These are phyloP conservation scores for Rhombomys opimus DNA, from an alignment of 2,113 vertebrate genomes.

Conservation along the genomic window DNA sequence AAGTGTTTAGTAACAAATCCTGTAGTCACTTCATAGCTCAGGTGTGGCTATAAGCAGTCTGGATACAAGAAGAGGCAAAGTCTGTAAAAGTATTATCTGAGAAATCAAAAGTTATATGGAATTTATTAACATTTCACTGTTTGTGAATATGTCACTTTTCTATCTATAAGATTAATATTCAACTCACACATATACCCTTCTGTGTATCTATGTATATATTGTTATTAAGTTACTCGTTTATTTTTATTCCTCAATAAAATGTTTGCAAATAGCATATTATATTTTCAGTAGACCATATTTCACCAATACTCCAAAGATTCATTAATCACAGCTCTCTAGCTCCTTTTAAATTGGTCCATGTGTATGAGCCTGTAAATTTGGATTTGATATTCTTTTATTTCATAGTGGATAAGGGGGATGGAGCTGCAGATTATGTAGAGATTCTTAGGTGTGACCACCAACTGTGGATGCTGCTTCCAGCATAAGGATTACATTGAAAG, in stretches of 20 bases:
- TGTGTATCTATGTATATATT: background rate
- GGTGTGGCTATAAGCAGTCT: background rate
- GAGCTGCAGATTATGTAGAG: background rate
- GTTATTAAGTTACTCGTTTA: background rate
- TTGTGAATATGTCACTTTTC: background rate
- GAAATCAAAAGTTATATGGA: background rate
- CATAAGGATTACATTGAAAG: background rate
- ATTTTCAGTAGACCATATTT: background rate
- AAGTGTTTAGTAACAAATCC: background rate
- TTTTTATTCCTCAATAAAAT: conserved; percentile 15
- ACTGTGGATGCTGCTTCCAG: background rate
- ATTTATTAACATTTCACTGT: conserved; percentile 33
- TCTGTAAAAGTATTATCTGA: background rate
- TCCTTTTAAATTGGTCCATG: background rate
- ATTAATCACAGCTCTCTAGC: background rate
- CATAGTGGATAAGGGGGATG: background rate
- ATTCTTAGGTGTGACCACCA: background rate
- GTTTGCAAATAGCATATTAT: background rate
- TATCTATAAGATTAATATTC: background rate
- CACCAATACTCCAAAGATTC: background rate
- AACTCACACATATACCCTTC: background rate
- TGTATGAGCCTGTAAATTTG: background rate
- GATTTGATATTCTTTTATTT: background rate
- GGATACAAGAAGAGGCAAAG: background rate
- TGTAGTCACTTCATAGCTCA: background rate